Percentiles rank a stretch among this genome's conserved stretches.
phyloP scores from a whole-genome alignment of 2,797 vertebrate species.

The Novumbra hubbsi region DNA sequence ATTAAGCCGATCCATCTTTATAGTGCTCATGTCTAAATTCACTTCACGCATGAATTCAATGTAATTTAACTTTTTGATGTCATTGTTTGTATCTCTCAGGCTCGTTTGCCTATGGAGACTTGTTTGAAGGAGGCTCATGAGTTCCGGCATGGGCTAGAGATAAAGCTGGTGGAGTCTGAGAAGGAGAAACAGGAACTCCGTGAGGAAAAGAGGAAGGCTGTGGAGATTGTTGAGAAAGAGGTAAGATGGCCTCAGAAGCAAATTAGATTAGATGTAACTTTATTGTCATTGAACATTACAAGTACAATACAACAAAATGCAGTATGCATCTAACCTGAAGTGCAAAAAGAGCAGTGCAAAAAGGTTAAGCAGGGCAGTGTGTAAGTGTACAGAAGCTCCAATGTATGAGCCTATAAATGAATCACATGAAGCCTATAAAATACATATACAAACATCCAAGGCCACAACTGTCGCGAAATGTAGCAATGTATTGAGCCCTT shows the following conservation, averaged over 20 bases:
- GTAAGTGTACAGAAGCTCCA: too few relatives aligned
- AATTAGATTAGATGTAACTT: too few relatives aligned
- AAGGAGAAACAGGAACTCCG: conserved; percentile 86
- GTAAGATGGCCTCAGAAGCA: conserved; percentile 55
- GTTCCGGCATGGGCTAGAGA: conserved; percentile 88
- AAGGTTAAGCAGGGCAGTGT: too few relatives aligned
- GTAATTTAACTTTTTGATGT: not conserved
- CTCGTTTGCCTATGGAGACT: conserved; percentile 79
- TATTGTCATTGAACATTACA: too few relatives aligned
- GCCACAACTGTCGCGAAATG: not conserved
- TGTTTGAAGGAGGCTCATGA: conserved; percentile 86
- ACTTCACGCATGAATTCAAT: not conserved
- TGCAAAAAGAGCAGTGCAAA: too few relatives aligned
- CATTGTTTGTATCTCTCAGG: conserved; percentile 70
- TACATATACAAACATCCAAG: too few relatives aligned
- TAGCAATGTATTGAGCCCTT: not conserved
- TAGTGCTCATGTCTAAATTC: not conserved
- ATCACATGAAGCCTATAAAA: too few relatives aligned
- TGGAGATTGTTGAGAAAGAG: conserved; percentile 87
- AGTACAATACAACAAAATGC: too few relatives aligned
- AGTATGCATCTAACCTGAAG: too few relatives aligned
- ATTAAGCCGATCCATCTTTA: not conserved
- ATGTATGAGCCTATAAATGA: too few relatives aligned
- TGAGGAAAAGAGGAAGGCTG: conserved; percentile 83
- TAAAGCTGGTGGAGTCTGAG: conserved; percentile 86